phyloP scores from a whole-genome alignment of 2,888 invertebrate genomes.

The Calameuta idolon region DNA sequence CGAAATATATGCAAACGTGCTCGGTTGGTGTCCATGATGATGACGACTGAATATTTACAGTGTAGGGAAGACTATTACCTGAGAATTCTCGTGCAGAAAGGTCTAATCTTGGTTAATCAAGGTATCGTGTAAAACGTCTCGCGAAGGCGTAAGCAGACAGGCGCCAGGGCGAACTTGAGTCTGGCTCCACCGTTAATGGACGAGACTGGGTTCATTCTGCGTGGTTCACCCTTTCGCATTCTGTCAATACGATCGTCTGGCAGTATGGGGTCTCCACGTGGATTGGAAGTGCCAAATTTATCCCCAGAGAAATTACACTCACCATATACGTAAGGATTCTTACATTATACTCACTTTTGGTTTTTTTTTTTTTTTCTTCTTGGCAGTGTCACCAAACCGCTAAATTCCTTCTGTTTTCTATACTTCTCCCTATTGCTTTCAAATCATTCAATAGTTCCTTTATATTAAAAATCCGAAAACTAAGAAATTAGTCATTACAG shows the following conservation, averaged over 20 bases:
- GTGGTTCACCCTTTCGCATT: conserved; percentile 37
- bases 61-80: neutral
- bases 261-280: conserved; percentile 6
- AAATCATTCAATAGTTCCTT: neutral
- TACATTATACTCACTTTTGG: neutral
- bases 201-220: conserved; percentile 32
- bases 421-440: neutral
- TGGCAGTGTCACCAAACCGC: neutral
- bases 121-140: neutral
- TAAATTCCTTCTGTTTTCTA: neutral
- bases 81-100: neutral
- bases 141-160: neutral
- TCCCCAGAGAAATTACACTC: neutral
- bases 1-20: neutral
- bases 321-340: neutral
- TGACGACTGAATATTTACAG: neutral
- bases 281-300: neutral
- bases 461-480: too few species aligned
- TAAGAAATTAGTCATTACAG: too few species aligned
- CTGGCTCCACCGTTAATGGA: conserved; percentile 23
- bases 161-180: neutral
- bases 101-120: neutral
- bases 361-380: neutral
- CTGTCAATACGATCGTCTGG: conserved; percentile 22
- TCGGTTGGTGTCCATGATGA: neutral